These are phyloP conservation scores for Antennarius striatus DNA, from an alignment of 2,113 vertebrate genomes.

Conservation along the genomic window DNA sequence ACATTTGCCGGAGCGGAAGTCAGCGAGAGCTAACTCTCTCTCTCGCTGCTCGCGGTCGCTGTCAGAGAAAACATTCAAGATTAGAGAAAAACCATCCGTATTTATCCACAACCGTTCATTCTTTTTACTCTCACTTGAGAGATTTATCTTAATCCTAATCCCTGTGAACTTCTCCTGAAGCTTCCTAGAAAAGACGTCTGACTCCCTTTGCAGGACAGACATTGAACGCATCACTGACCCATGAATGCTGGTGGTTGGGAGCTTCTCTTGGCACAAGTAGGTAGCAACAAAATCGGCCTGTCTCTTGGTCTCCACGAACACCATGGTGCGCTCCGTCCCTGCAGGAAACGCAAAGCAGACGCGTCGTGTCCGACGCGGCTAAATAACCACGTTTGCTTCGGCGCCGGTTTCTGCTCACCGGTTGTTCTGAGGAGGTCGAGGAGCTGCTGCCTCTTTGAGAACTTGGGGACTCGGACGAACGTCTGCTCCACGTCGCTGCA, in stretches of 20 bases:
- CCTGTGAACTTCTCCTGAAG: no score
- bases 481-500: slow-evolving; percentile 91
- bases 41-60: slow-evolving; percentile 93
- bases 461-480: slow-evolving; percentile 84
- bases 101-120: no score
- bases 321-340: slow-evolving; percentile 89
- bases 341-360: background rate
- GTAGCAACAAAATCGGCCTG: slow-evolving; percentile 92
- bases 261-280: slow-evolving; percentile 90
- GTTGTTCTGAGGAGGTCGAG: slow-evolving; percentile 83
- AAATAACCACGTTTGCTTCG: no score
- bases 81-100: no score
- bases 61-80: background rate
- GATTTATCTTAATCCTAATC: no score
- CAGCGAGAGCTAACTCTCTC: slow-evolving; percentile 85
- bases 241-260: slow-evolving; percentile 93
- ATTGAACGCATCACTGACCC: slow-evolving; percentile 76
- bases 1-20: slow-evolving; percentile 89
- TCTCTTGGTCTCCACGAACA: slow-evolving; percentile 94
- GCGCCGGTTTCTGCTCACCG: slow-evolving; percentile 83
- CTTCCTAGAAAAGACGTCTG: no score
- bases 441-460: slow-evolving; percentile 87
- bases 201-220: background rate
- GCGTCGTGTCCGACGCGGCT: no score
- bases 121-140: no score